Percentiles rank a stretch among this genome's conserved stretches.
Conservation (phyloP, 1,140 invertebrate species). For the Meteorus sp. region DNA sequence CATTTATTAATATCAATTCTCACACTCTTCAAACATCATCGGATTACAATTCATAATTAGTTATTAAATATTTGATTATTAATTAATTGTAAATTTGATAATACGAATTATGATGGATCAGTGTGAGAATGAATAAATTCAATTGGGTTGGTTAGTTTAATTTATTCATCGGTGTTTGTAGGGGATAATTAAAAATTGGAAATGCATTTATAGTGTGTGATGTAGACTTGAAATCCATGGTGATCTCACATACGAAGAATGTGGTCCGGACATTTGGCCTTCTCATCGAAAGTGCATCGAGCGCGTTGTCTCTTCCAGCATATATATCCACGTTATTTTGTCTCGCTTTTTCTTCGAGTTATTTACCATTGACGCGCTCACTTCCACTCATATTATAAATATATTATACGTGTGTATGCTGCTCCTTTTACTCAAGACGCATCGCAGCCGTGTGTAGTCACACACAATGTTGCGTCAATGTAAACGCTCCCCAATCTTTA, state of each 20-base stretch:
- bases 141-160: too few relatives aligned
- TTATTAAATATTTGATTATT: too few relatives aligned
- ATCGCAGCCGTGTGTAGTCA: too few relatives aligned
- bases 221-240: conserved; percentile 11
- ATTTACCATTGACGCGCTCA: too few relatives aligned
- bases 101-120: too few relatives aligned
- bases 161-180: too few relatives aligned
- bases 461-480: conserved; percentile 19
- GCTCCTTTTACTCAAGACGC: background rate
- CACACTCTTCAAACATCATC: too few relatives aligned
- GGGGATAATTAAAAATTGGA: background rate
- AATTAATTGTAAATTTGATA: too few relatives aligned
- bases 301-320: conserved; percentile 23
- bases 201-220: background rate
- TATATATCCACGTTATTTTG: background rate
- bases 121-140: too few relatives aligned
- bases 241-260: conserved; percentile 56
- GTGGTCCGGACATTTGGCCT: conserved; percentile 47
- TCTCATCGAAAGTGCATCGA: conserved; percentile 50
- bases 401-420: background rate
- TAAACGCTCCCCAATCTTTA: background rate
- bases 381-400: background rate
- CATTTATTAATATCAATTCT: too few relatives aligned
- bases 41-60: too few relatives aligned
- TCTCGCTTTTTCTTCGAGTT: background rate